A percentile compares a stretch with the other conserved stretches of the same genome.
These are phyloP conservation scores for Falco columbarius DNA, from an alignment of 2,797 vertebrate species.

Conservation along the genomic window DNA sequence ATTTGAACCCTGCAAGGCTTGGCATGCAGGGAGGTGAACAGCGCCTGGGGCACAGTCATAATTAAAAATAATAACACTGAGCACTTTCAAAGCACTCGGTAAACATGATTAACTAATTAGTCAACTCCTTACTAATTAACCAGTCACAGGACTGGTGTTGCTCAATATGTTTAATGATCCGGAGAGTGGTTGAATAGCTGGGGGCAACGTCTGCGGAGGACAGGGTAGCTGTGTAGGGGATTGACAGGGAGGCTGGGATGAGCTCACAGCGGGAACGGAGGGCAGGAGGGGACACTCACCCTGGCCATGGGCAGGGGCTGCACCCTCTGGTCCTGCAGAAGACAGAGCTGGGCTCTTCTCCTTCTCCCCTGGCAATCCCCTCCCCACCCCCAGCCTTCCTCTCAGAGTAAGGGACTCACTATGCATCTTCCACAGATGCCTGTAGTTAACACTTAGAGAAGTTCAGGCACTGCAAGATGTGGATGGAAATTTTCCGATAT, in stretches of 20 bases:
- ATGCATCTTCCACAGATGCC: accelerated
- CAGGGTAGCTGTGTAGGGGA: neutral
- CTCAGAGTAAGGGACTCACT: accelerated
- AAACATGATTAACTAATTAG: conserved; percentile 70
- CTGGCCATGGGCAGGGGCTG: neutral
- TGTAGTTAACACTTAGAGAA: neutral
- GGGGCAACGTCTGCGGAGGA: neutral
- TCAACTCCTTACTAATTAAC: conserved; percentile 68
- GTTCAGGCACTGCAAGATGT: neutral
- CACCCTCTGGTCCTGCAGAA: neutral
- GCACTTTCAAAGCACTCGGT: conserved; percentile 44
- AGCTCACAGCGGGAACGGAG: neutral
- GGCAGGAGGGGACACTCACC: neutral
- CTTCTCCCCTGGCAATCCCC: too few relatives aligned
- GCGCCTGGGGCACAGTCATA: neutral
- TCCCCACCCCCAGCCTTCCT: neutral
- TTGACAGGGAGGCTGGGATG: neutral
- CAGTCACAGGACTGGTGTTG: conserved; percentile 56
- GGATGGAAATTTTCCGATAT: neutral
- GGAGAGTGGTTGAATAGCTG: conserved; percentile 44
- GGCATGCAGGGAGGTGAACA: neutral
- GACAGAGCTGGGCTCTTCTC: neutral
- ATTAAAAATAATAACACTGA: conserved; percentile 55
- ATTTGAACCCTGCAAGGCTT: neutral
- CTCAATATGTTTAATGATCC: conserved; percentile 68